Conservation (phyloP, 2,888 invertebrate genomes). For the Biston betularia region DNA sequence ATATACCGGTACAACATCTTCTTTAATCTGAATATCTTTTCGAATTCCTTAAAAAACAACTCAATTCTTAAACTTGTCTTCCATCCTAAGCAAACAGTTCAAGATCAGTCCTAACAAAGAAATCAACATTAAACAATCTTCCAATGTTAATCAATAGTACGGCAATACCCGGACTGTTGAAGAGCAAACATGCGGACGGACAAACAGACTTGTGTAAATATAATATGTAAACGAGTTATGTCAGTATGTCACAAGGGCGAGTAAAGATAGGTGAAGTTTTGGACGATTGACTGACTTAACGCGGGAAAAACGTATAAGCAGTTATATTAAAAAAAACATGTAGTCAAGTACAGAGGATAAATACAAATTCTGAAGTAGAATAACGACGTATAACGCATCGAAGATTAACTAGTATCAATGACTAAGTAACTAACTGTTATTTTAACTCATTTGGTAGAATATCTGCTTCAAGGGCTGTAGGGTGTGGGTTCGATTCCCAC, state of each 20-base stretch:
- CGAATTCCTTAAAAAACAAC: constrained; percentile 5
- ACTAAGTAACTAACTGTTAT: no score
- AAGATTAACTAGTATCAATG: no score
- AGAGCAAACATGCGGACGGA: constrained; percentile 17
- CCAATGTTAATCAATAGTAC: constrained; percentile 37
- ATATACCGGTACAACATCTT: no score
- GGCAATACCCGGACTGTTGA: constrained; percentile 25
- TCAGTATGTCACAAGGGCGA: constrained; percentile 41
- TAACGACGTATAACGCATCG: no score
- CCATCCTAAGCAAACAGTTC: constrained; percentile 17
- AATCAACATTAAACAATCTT: constrained; percentile 31
- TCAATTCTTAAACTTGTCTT: constrained; percentile 15
- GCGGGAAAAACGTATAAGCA: neutral
- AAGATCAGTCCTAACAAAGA: constrained; percentile 21
- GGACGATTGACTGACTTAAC: neutral
- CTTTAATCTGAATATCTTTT: no score
- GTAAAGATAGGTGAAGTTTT: constrained; percentile 13
- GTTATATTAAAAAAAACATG: neutral
- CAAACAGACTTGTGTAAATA: constrained; percentile 34
- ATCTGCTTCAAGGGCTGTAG: no score
- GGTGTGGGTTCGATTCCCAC: no score
- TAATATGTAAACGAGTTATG: constrained; percentile 24
- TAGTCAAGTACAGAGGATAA: neutral
- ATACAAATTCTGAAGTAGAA: neutral
- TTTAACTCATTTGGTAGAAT: no score